Percentiles rank a stretch among this genome's conserved stretches.
These are phyloP conservation scores for Ophion ellenae DNA, from an alignment of 2,888 invertebrate genomes.

Conservation along the genomic window DNA sequence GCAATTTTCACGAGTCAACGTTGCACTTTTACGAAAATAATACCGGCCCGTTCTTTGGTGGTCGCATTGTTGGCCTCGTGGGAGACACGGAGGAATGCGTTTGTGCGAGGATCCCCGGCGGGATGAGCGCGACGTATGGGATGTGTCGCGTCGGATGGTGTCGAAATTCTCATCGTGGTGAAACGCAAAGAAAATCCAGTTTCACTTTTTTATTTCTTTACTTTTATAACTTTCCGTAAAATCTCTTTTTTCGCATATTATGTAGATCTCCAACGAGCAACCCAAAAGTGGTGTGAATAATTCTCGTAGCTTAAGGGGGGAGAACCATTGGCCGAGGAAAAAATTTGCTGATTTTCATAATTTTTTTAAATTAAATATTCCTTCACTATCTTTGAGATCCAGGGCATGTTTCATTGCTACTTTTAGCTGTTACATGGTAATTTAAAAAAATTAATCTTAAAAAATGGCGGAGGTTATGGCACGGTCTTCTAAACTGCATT, in stretches of 20 bases:
- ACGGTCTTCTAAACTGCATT: too few species aligned
- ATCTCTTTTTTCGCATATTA: background rate
- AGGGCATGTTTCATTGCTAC: too few species aligned
- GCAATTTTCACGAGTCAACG: background rate
- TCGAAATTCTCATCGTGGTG: background rate
- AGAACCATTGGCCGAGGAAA: too few species aligned
- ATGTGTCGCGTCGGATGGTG: background rate
- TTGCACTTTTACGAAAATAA: constrained; percentile 27
- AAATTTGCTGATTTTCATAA: too few species aligned
- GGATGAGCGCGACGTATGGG: background rate
- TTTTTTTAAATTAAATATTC: too few species aligned
- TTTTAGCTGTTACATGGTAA: too few species aligned
- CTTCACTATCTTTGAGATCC: too few species aligned
- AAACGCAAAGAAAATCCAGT: background rate
- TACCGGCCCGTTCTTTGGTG: background rate
- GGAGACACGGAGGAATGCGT: constrained; percentile 11
- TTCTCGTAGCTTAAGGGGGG: too few species aligned
- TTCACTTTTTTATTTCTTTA: background rate
- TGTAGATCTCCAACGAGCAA: background rate
- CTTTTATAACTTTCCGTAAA: background rate
- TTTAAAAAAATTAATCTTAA: too few species aligned
- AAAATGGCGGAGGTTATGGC: too few species aligned
- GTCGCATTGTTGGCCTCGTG: background rate
- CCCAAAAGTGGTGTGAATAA: background rate
- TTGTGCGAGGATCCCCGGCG: constrained; percentile 1